Conservation (phyloP, 1,140 invertebrate species). For the Conopomorpha cramerella region DNA sequence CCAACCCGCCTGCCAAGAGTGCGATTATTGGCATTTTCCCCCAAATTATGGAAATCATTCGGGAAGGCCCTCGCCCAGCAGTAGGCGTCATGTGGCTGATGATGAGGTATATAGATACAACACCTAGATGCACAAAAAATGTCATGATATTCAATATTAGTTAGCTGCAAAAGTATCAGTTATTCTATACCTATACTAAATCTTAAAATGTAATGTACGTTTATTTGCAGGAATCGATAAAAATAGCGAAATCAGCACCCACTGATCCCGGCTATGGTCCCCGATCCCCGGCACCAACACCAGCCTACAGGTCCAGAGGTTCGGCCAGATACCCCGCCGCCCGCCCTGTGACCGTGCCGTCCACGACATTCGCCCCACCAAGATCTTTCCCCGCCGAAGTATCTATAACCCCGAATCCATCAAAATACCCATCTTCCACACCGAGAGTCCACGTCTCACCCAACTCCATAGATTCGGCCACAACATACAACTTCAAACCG, state of each 20-base stretch:
- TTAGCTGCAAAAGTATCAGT: no score
- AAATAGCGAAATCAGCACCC: conserved; percentile 71
- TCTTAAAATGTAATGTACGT: conserved; percentile 3
- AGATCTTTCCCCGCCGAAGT: conserved; percentile 20
- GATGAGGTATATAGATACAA: no score
- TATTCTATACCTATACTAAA: no score
- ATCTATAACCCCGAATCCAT: conserved; percentile 23
- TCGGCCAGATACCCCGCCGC: conserved; percentile 18
- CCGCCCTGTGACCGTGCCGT: conserved; percentile 23
- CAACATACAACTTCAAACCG: conserved; percentile 38
- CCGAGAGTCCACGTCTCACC: conserved; percentile 51
- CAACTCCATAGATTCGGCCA: conserved; percentile 46
- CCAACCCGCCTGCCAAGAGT: no score
- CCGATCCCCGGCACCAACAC: conserved; percentile 29
- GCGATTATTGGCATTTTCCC: no score
- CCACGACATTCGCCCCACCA: conserved; percentile 36
- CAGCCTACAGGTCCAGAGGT: conserved; percentile 18
- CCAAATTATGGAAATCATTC: no score
- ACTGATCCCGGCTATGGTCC: conserved; percentile 67
- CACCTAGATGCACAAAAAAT: no score
- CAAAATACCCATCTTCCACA: conserved; percentile 18
- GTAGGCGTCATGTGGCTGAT: no score
- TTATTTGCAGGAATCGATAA: conserved; percentile 64
- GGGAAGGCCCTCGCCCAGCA: no score
- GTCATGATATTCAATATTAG: no score